Evolutionary conservation across 2,888 invertebrate genomes (phyloP), one percentile per base, ranked within the genome.

Genomic region (Eurois occulta): DNA sequence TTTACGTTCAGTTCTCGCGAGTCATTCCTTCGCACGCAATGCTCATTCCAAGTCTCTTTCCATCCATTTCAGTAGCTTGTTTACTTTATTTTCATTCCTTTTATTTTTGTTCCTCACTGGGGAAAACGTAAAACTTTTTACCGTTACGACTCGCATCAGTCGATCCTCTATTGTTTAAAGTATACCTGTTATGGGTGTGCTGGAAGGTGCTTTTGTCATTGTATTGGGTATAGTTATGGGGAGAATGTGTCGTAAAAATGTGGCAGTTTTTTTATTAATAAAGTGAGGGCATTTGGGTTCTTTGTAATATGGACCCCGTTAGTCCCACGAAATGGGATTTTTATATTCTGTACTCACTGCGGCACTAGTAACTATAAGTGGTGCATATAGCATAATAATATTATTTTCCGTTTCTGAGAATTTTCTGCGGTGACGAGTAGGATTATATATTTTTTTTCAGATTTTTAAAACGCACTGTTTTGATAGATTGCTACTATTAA

Each of bases 31-130:
- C 75, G 73, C 83, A 79, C 86, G 80, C 80, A 85, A 83, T 76
- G 79, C 74, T 73, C 87, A 83, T 87, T 86, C 72, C 58, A 66
- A 81, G 88, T 84, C 86, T 87, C 88, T 79, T 86, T 73, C 74
- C 74, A 79, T 74, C 86, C 74, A 86, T 86, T 86, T 67, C 74
- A 70, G 81, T 28, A 74, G 79, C 80, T 77, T 86, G 88, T 86
- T 87, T 86, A 87, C 88, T 86, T 87, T 84, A 84, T 86, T 84
- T 87, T 86, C 77, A 86, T 86, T 85, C 66, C 83, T 84, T 86
- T 87, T 84, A 86, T 85, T 87, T 87, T 83, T 80, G 86, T 85
- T 72, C 48, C 67, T 77, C 79, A 72, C 77, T 79, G 65, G 78
- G 75, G 77, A 86, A 76, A 86, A 87, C 84, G 86, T 87, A 80